phyloP scores from a whole-genome alignment of 1,140 invertebrate species.

The Drosophila ironensis region DNA sequence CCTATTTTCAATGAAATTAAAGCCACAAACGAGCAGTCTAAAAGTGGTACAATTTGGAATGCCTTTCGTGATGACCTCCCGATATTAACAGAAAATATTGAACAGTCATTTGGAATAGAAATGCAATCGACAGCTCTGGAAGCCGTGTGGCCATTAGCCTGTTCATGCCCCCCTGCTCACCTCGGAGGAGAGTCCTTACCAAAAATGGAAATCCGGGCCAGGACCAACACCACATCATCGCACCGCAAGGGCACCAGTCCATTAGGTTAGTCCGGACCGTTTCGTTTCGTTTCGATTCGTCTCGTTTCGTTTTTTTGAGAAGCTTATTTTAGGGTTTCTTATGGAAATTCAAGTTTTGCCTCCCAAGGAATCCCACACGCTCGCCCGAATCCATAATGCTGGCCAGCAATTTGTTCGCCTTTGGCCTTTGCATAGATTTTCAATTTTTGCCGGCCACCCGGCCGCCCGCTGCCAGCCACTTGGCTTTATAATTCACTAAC shows the following conservation, averaged over 20 bases:
- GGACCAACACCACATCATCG: background rate
- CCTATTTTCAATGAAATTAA: no score
- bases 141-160: no score
- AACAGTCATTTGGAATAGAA: no score
- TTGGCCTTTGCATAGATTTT: slow-evolving; percentile 36
- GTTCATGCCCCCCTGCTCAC: no score
- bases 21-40: no score
- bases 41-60: no score
- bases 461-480: background rate
- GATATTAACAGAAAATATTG: no score
- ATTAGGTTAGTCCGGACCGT: background rate
- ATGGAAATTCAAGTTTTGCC: slow-evolving; percentile 16
- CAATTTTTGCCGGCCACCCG: slow-evolving; percentile 11
- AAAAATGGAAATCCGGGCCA: background rate
- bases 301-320: background rate
- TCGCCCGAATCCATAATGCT: slow-evolving; percentile 12
- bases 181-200: no score
- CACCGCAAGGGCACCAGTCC: background rate
- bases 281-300: no score
- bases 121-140: no score
- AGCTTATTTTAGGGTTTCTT: slow-evolving; percentile 9
- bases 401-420: slow-evolving; percentile 8
- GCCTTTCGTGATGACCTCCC: no score
- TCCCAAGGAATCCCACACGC: background rate
- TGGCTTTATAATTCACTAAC: slow-evolving; percentile 51